phyloP scores from a whole-genome alignment of 2,888 invertebrate genomes.

The Atethmia centrago region DNA sequence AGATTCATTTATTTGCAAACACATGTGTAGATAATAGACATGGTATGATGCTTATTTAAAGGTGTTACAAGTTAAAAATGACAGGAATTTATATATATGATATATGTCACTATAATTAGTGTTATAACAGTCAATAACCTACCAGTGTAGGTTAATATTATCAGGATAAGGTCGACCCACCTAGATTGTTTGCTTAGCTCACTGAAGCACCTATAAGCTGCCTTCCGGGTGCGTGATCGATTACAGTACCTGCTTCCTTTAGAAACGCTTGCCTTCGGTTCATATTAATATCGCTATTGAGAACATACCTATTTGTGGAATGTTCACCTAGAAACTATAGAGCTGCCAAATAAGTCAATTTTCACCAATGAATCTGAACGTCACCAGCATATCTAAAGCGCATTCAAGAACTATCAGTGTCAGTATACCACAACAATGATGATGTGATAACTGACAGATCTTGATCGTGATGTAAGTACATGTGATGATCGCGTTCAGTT shows the following conservation, averaged over 20 bases:
- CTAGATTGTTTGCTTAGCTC: constrained; percentile 5
- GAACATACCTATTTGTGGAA: neutral
- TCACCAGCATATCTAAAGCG: too few species aligned
- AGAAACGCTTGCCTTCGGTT: neutral
- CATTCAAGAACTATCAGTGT: too few species aligned
- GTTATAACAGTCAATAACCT: neutral
- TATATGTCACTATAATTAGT: neutral
- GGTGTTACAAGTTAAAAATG: too few species aligned
- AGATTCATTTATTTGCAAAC: too few species aligned
- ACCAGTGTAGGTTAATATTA: neutral
- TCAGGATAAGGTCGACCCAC: neutral
- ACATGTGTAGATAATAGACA: too few species aligned
- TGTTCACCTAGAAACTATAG: neutral
- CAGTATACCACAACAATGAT: neutral
- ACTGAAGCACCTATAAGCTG: neutral
- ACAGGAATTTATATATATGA: too few species aligned
- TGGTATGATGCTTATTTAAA: too few species aligned
- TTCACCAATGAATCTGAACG: neutral
- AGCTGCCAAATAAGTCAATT: neutral
- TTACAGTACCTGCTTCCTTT: neutral
- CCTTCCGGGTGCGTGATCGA: constrained; percentile 8
- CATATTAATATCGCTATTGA: neutral
- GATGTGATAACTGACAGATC: too few species aligned
- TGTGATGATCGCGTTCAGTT: neutral
- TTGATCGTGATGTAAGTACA: too few species aligned